These are phyloP conservation scores for Emmelina monodactyla DNA, from an alignment of 2,888 invertebrate genomes.

Conservation along the genomic window DNA sequence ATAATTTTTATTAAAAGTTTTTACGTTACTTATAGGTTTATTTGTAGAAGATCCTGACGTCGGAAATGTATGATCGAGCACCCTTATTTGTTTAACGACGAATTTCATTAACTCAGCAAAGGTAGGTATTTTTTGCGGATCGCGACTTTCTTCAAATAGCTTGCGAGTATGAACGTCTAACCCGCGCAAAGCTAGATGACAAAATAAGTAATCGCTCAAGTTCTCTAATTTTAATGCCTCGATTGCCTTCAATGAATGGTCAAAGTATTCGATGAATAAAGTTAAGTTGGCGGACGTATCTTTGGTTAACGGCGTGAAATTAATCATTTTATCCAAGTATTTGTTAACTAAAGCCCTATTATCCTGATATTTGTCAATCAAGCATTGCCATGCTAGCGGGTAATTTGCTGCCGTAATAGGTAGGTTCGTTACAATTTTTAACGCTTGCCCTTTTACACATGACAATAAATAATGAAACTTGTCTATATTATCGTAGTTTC, in stretches of 20 bases:
- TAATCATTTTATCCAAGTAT: slow-evolving; percentile 6
- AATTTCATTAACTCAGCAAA: not conserved
- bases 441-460: slow-evolving; percentile 3
- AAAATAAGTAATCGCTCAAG: slow-evolving; percentile 2
- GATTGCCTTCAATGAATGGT: not conserved
- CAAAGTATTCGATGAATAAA: slow-evolving; percentile 2
- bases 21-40: not conserved
- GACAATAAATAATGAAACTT: slow-evolving; percentile 7
- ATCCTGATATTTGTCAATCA: slow-evolving; percentile 5
- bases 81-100: not conserved
- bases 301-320: slow-evolving; percentile 4
- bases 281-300: not conserved
- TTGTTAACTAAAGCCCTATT: slow-evolving; percentile 4
- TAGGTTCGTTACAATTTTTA: slow-evolving; percentile 2
- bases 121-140: not conserved
- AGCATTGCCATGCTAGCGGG: slow-evolving; percentile 1
- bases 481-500: slow-evolving; percentile 1
- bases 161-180: slow-evolving; percentile 1
- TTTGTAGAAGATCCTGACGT: not conserved
- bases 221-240: slow-evolving; percentile 3
- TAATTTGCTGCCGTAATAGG: slow-evolving; percentile 6
- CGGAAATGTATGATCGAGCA: not conserved
- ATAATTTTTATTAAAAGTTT: not conserved
- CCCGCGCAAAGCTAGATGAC: slow-evolving; percentile 1
- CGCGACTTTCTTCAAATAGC: not conserved